Evolutionary conservation across 2,888 invertebrate genomes (phyloP).

Genomic region (Acanthosepion esculentum): DNA sequence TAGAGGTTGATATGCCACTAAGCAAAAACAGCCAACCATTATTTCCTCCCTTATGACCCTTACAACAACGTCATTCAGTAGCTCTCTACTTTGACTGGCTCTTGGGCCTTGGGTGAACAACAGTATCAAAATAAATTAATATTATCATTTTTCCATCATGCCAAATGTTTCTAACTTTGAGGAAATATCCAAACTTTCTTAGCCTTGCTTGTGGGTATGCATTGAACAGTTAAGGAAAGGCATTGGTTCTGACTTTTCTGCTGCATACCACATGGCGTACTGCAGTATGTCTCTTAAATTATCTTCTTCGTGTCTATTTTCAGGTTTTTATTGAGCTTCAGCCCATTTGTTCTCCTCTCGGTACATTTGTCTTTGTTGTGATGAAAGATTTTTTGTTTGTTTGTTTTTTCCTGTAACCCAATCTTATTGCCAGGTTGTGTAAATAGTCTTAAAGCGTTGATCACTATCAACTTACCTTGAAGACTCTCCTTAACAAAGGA

Average conservation of each 20-base stretch:
- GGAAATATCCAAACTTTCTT: too few relatives aligned
- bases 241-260: neutral
- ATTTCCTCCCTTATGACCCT: too few relatives aligned
- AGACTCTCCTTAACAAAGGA: neutral
- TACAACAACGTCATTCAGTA: too few relatives aligned
- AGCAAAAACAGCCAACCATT: too few relatives aligned
- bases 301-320: neutral
- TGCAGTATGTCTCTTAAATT: conserved; percentile 33
- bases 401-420: neutral
- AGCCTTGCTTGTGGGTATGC: neutral
- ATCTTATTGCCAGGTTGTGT: neutral
- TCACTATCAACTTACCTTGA: neutral
- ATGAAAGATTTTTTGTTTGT: neutral
- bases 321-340: neutral
- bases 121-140: too few relatives aligned
- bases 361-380: neutral
- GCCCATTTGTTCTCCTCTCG: neutral
- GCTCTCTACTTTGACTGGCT: too few relatives aligned
- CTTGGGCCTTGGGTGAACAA: too few relatives aligned
- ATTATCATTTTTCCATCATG: too few relatives aligned
- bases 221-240: too few relatives aligned
- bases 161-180: too few relatives aligned
- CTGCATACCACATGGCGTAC: neutral
- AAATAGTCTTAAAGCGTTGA: neutral
- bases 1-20: too few relatives aligned